phyloP scores from a whole-genome alignment of 2,113 vertebrate species.

The Sigmodon hispidus region DNA sequence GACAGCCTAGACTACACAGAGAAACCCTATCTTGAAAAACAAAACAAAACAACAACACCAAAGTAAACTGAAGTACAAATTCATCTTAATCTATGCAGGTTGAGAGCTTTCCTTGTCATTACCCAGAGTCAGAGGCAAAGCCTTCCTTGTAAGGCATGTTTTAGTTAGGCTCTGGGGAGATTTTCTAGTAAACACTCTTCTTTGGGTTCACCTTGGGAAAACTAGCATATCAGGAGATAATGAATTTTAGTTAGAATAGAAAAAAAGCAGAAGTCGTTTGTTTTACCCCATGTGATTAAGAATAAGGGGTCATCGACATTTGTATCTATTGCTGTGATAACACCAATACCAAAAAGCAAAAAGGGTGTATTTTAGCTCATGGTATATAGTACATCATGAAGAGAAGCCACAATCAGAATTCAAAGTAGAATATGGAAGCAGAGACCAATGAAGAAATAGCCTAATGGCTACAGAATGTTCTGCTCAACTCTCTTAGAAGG shows the following conservation, averaged over 20 bases:
- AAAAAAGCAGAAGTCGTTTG: background rate
- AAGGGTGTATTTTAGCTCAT: background rate
- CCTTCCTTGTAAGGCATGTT: slow-evolving; percentile 6
- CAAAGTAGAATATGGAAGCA: background rate
- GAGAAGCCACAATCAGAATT: background rate
- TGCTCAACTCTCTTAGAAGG: background rate
- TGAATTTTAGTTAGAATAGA: slow-evolving; percentile 6
- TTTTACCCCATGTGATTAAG: background rate
- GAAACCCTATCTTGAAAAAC: background rate
- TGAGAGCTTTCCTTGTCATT: slow-evolving; percentile 44
- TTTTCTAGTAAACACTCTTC: slow-evolving; percentile 41
- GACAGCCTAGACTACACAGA: background rate
- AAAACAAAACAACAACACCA: background rate
- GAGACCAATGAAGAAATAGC: background rate
- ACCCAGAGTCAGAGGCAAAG: slow-evolving; percentile 10
- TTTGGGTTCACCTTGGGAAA: background rate
- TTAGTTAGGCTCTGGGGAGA: background rate
- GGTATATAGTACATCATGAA: too few species aligned
- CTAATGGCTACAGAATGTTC: background rate
- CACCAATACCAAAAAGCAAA: background rate
- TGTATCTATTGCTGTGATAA: background rate
- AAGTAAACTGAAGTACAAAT: slow-evolving; percentile 54
- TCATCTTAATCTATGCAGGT: slow-evolving; percentile 42
- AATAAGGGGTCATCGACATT: background rate
- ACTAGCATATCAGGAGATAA: background rate